These are phyloP conservation scores for Meandrusa payeni DNA, from an alignment of 2,888 invertebrate genomes.

Conservation along the genomic window DNA sequence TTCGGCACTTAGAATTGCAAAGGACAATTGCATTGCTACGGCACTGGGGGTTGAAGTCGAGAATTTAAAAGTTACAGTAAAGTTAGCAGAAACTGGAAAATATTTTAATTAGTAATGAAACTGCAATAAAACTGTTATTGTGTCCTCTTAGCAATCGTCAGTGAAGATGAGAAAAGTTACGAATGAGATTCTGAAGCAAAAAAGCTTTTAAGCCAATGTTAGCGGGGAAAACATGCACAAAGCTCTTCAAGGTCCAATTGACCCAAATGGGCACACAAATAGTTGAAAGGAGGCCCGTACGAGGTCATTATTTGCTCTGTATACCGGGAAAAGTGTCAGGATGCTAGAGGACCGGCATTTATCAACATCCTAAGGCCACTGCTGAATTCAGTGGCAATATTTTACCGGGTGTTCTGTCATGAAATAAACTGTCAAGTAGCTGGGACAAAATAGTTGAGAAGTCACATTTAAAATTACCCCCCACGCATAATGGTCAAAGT, in stretches of 20 bases:
- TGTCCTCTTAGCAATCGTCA: conserved; percentile 21
- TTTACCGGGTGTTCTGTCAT: conserved; percentile 61
- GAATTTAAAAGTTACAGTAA: too few species aligned
- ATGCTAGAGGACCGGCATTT: conserved; percentile 67
- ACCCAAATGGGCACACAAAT: conserved; percentile 77
- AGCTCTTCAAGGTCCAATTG: conserved; percentile 69
- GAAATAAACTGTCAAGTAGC: conserved; percentile 63
- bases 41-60: too few species aligned
- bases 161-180: conserved; percentile 25
- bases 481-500: too few species aligned
- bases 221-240: conserved; percentile 59
- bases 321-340: conserved; percentile 71
- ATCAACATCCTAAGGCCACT: conserved; percentile 72
- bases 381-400: conserved; percentile 69
- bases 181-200: conserved; percentile 39
- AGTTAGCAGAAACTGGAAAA: too few species aligned
- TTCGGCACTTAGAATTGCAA: too few species aligned
- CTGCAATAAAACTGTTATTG: too few species aligned
- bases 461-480: too few species aligned
- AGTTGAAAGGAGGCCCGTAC: conserved; percentile 61
- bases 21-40: too few species aligned
- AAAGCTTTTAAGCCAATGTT: conserved; percentile 60
- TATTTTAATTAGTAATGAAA: conserved; percentile 14
- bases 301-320: conserved; percentile 74
- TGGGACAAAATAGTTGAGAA: too few species aligned